Evolutionary conservation across 2,797 vertebrate genomes (phyloP).

Genomic region (Eurystomus glaucurus): DNA sequence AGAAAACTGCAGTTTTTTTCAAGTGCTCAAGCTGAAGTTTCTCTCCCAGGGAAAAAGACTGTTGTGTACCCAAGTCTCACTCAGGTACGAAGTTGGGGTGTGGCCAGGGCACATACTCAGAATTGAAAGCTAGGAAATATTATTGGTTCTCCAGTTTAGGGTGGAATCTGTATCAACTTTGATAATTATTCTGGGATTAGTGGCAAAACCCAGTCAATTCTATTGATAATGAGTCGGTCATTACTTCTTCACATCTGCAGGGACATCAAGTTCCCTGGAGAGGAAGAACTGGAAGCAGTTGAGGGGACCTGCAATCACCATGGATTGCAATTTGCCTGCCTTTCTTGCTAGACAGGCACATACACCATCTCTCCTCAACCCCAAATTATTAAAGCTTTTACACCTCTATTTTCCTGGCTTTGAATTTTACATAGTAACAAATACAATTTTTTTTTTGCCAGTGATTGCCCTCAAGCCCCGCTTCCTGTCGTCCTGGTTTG

Average conservation of each 20-base stretch:
- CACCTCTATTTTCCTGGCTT: background rate
- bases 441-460: background rate
- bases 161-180: background rate
- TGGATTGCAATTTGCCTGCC: background rate
- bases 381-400: background rate
- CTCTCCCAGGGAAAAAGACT: background rate
- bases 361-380: background rate
- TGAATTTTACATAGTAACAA: background rate
- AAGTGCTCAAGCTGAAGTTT: background rate
- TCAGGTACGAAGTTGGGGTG: background rate
- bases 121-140: background rate
- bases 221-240: fast-evolving
- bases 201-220: background rate
- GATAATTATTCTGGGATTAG: background rate
- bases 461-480: background rate
- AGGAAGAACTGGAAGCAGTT: background rate
- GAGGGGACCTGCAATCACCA: background rate
- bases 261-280: background rate
- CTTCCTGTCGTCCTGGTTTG: background rate
- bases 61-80: fast-evolving
- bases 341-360: background rate
- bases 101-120: background rate
- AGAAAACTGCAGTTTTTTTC: background rate
- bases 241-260: background rate
- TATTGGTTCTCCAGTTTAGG: background rate